Conservation (phyloP, 2,113 vertebrate species). For the Rhipidura dahli region DNA sequence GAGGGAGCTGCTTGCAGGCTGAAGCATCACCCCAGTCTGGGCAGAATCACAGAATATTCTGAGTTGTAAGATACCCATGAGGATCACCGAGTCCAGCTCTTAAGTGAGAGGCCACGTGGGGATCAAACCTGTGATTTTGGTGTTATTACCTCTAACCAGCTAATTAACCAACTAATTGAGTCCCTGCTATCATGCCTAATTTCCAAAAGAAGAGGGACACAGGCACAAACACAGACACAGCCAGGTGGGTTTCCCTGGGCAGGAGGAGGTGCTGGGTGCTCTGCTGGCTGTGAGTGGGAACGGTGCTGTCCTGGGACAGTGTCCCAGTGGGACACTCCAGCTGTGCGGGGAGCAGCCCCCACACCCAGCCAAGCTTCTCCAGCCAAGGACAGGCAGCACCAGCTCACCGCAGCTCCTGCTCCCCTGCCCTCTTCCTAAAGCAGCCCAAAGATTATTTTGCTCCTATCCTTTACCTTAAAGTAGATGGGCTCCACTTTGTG, state of each 20-base stretch:
- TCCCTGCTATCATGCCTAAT: fast-evolving
- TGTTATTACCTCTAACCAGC: neutral
- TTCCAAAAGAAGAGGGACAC: neutral
- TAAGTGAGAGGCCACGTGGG: neutral
- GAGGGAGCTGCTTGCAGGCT: neutral
- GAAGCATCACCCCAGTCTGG: too few species aligned
- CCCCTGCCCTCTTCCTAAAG: neutral
- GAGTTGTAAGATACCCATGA: neutral
- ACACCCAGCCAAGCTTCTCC: neutral
- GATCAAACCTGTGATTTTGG: neutral
- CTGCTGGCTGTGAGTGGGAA: neutral
- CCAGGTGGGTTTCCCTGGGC: neutral
- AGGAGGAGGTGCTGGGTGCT: fast-evolving
- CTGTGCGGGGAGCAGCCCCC: fast-evolving
- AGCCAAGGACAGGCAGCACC: neutral
- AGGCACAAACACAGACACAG: fast-evolving
- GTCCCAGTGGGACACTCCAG: neutral
- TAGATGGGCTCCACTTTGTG: constrained; percentile 97
- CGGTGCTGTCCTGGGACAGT: fast-evolving
- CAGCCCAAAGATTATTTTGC: neutral
- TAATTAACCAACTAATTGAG: neutral
- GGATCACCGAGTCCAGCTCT: neutral
- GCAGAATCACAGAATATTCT: neutral
- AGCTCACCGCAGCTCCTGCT: neutral
- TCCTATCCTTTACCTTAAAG: constrained; percentile 83